Evolutionary conservation across 2,113 vertebrate species (phyloP).

Genomic region (Odobenus rosmarus): DNA sequence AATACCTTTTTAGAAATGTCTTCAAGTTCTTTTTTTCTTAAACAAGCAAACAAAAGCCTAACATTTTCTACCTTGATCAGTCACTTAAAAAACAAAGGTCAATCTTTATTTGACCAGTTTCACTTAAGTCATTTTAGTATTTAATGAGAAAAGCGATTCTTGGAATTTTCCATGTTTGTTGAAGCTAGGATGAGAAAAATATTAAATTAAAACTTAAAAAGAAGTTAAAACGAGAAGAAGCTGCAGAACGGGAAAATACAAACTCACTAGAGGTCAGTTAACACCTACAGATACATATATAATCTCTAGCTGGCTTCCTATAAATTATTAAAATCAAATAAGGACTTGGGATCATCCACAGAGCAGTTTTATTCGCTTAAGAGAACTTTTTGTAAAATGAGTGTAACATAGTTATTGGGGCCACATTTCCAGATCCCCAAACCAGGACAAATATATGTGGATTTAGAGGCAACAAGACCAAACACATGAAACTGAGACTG

Average conservation of each 20-base stretch:
- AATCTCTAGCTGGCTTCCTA: neutral
- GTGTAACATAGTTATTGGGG: neutral
- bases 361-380: neutral
- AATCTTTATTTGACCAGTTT: slow-evolving; percentile 39
- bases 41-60: slow-evolving; percentile 55
- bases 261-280: neutral
- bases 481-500: slow-evolving; percentile 8
- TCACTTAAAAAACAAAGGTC: slow-evolving; percentile 34
- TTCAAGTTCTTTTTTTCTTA: neutral
- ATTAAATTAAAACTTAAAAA: slow-evolving; percentile 20
- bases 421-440: slow-evolving; percentile 46
- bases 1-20: slow-evolving; percentile 70
- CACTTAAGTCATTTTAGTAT: slow-evolving; percentile 36
- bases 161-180: slow-evolving; percentile 37
- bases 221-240: neutral
- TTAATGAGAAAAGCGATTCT: neutral
- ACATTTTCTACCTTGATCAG: slow-evolving; percentile 45
- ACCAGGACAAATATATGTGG: slow-evolving; percentile 21
- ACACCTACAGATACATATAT: neutral
- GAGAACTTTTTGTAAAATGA: slow-evolving; percentile 17
- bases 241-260: slow-evolving; percentile 13
- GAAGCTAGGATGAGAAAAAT: slow-evolving; percentile 7
- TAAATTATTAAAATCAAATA: slow-evolving; percentile 1
- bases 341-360: neutral
- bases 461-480: neutral